Base-by-base conservation (phyloP, 2,113 vertebrate genomes). In the Notiomystis cincta region DNA sequence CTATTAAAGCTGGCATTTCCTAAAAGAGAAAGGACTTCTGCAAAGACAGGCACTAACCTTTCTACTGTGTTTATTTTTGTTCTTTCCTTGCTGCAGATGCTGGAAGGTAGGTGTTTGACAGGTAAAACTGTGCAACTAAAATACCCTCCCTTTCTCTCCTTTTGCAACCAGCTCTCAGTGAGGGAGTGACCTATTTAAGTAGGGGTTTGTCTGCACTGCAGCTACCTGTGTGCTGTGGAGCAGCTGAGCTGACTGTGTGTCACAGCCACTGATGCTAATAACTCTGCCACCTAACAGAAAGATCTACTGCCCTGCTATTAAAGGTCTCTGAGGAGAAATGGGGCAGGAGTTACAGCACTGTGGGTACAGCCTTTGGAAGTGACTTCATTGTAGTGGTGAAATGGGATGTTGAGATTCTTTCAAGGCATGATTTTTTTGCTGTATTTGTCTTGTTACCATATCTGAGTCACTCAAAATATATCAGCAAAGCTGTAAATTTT, bases 31-130 rank as follows among this genome's bases (percentile, higher is more conserved):
- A 27, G 42, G 30, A 51, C 66, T 94, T 94, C 37, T 67, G 18
- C 88, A 54, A 80, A 93, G 82, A 78, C 64, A 87, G 79, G 77
- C 78, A 72, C 93, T 97, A 95, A 97, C 95, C 53, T 66, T 93
- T 76, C 62, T 51, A 5, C 80, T 70, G 25, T 94, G 27, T 79
- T 75, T 80, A 23, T 90, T 85, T 80, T 86, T 73, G 82, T 77
- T 87, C 71, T 82, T 69, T 94, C 37, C 62, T 93, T 82, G 97
- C 95, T 80, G 77, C 90, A 95, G 95, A 94, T 89, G 97, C 85
- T 87, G 58, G 60, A 93, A 97, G 97, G 97, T 97, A 96, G 79
- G 97, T 97, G 67, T 90, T 77, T 73, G 76, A 37, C 71, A 78
- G 42, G 44, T 88, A 79, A 77, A 85, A 60, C 78, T 37, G 23